Percentiles rank a stretch among this genome's conserved stretches.
Conservation (phyloP, 1,140 invertebrate species). For the Halictus rubicundus region DNA sequence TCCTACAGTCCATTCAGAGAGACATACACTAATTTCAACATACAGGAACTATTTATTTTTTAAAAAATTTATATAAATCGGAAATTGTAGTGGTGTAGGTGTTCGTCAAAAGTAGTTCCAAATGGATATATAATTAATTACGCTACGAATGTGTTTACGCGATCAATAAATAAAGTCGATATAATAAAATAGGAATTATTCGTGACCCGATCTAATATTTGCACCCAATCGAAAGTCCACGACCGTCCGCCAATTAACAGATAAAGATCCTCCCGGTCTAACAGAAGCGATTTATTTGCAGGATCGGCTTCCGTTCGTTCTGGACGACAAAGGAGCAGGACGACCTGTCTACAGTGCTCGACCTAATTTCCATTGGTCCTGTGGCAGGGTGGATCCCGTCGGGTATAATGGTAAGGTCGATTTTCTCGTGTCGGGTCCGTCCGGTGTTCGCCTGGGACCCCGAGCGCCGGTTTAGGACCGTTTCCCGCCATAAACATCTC, state of each 20-base stretch:
- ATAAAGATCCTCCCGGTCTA: background rate
- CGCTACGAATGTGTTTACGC: no score
- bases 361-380: conserved; percentile 52
- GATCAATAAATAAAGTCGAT: no score
- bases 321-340: background rate
- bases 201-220: no score
- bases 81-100: no score
- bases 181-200: no score
- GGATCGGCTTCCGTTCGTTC: background rate
- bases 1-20: no score
- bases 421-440: background rate
- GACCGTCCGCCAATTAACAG: background rate
- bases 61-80: no score
- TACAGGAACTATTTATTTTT: no score
- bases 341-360: conserved; percentile 35
- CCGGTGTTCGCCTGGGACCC: background rate
- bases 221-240: background rate
- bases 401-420: background rate
- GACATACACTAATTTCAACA: no score
- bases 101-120: no score
- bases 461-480: conserved; percentile 35
- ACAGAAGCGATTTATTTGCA: background rate
- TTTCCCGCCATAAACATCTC: conserved; percentile 66
- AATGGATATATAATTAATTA: no score
- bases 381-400: no score